Evolutionary conservation across 2,888 invertebrate species (phyloP).

Genomic region (Drosophila trichaetosa): DNA sequence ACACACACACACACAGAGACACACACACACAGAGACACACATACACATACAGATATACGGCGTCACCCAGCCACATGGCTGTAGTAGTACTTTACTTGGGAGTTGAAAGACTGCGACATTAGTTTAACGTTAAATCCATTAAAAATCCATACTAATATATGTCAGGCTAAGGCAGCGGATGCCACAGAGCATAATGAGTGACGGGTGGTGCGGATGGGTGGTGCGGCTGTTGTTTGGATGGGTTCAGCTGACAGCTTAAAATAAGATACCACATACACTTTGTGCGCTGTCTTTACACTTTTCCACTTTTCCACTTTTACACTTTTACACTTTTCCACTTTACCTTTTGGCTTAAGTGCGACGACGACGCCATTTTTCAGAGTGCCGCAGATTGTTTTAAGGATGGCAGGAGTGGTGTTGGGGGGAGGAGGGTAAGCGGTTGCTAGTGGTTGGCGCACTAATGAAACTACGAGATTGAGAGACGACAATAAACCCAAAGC

Average conservation of each 20-base stretch:
- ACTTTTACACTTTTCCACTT: constrained; percentile 44
- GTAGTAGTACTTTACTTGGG: constrained; percentile 18
- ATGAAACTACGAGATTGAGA: constrained; percentile 56
- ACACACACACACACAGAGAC: constrained; percentile 26
- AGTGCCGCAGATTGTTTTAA: constrained; percentile 28
- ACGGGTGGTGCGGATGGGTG: constrained; percentile 39
- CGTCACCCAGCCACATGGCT: constrained; percentile 27
- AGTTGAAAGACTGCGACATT: constrained; percentile 60
- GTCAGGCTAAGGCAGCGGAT: constrained; percentile 65
- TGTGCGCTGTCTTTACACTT: constrained; percentile 58
- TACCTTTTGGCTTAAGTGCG: constrained; percentile 65
- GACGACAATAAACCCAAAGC: constrained; percentile 36
- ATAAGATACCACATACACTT: constrained; percentile 71
- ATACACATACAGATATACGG: constrained; percentile 17
- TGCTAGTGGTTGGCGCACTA: constrained; percentile 31
- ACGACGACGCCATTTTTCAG: constrained; percentile 59
- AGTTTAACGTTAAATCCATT: constrained; percentile 75
- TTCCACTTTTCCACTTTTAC: constrained; percentile 31
- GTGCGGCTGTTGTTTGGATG: constrained; percentile 4
- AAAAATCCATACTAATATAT: constrained; percentile 79
- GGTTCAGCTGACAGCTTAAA: constrained; percentile 54
- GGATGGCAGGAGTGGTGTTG: not conserved
- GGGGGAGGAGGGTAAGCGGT: not conserved
- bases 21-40: constrained; percentile 27
- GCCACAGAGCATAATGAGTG: constrained; percentile 76